Conservation (phyloP, 2,113 vertebrate species). For the Antechinus stuartii region DNA sequence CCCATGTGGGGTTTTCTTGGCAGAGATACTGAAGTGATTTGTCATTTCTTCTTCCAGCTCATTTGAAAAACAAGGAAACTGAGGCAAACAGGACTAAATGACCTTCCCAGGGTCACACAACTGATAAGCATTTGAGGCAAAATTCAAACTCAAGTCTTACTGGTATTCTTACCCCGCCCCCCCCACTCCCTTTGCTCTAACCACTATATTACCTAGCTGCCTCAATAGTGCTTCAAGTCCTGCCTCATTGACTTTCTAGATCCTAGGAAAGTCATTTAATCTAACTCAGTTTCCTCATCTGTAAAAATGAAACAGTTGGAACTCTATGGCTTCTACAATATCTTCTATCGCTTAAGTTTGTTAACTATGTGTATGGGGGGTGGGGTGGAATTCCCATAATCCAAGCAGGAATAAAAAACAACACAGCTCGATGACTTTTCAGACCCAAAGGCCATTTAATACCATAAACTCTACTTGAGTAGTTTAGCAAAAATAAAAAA, state of each 20-base stretch:
- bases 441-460: conserved; percentile 78
- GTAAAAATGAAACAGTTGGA: neutral
- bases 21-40: neutral
- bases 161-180: neutral
- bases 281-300: neutral
- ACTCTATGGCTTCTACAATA: neutral
- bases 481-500: conserved; percentile 82
- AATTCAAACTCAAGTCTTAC: neutral
- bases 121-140: neutral
- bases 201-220: neutral
- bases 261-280: neutral
- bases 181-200: too few species aligned
- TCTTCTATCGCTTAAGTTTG: neutral
- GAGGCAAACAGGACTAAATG: neutral
- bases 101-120: neutral
- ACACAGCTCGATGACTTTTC: conserved; percentile 49
- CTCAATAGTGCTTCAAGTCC: neutral
- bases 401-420: conserved; percentile 69
- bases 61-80: neutral
- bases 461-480: conserved; percentile 69
- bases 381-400: conserved; percentile 41
- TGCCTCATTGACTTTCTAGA: neutral
- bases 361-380: neutral
- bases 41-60: neutral
- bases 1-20: too few species aligned